These are phyloP conservation scores for Parnassius glacialis DNA, from an alignment of 2,888 invertebrate species.

Conservation along the genomic window DNA sequence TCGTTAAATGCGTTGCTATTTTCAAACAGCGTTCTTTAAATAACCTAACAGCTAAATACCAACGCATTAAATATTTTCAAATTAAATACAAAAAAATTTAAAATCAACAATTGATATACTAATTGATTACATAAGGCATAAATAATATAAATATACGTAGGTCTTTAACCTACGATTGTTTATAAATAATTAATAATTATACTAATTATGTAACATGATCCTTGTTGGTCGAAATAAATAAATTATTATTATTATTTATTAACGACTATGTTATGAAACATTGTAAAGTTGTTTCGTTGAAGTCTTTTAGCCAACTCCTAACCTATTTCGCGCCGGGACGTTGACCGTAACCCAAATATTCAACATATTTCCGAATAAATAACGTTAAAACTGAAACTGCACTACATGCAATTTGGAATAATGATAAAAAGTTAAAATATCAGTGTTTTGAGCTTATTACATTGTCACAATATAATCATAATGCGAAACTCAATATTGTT, in stretches of 20 bases:
- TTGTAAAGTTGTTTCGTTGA: constrained; percentile 40
- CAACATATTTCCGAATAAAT: constrained; percentile 41
- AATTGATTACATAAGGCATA: too few species aligned
- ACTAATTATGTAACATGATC: too few species aligned
- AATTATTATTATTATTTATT: too few species aligned
- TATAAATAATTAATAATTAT: too few species aligned
- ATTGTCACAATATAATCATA: too few species aligned
- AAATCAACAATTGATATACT: too few species aligned
- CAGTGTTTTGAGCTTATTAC: too few species aligned
- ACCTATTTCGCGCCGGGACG: constrained; percentile 41
- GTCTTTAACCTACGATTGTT: too few species aligned
- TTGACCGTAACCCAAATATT: constrained; percentile 48
- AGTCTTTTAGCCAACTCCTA: constrained; percentile 47
- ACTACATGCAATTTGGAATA: constrained; percentile 28
- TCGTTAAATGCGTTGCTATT: constrained; percentile 9
- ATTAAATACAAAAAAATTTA: too few species aligned
- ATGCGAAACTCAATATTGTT: not conserved
- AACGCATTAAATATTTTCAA: too few species aligned
- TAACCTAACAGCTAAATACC: not conserved
- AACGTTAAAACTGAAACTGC: constrained; percentile 43
- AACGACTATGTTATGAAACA: not conserved
- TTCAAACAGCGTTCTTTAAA: constrained; percentile 10
- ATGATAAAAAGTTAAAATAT: not conserved
- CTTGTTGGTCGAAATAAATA: too few species aligned
- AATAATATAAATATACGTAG: too few species aligned